These are phyloP conservation scores for Caenorhabditis becei DNA, from an alignment of 2,888 invertebrate genomes.

Conservation along the genomic window DNA sequence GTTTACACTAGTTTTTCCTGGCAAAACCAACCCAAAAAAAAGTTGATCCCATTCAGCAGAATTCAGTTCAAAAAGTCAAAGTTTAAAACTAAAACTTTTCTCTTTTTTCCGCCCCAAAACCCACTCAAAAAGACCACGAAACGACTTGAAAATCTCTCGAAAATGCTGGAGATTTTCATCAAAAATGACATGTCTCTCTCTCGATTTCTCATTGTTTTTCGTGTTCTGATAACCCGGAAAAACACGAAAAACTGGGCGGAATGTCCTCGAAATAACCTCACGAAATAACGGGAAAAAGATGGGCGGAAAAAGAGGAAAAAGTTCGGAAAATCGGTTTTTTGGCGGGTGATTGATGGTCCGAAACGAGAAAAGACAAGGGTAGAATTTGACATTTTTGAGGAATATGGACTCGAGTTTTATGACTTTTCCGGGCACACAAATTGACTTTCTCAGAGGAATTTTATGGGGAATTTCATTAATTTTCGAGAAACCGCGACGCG, in stretches of 20 bases:
- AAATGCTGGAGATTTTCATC: slow-evolving; percentile 7
- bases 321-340: slow-evolving; percentile 9
- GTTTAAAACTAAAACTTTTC: too few species aligned
- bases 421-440: too few species aligned
- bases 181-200: slow-evolving; percentile 2
- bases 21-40: too few species aligned
- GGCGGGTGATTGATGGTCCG: slow-evolving; percentile 7
- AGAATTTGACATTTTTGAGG: background rate
- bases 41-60: too few species aligned
- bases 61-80: too few species aligned
- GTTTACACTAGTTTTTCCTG: too few species aligned
- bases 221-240: background rate
- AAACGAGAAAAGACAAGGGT: background rate
- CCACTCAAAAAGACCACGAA: background rate
- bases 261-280: slow-evolving; percentile 1
- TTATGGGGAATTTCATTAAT: too few species aligned
- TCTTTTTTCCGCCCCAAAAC: too few species aligned
- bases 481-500: too few species aligned
- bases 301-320: background rate
- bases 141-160: background rate
- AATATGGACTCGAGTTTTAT: background rate
- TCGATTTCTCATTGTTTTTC: background rate
- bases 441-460: too few species aligned
- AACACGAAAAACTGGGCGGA: background rate
- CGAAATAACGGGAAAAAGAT: background rate